Evolutionary conservation across 2,113 vertebrate genomes (phyloP).

Genomic region (Sturnus vulgaris): DNA sequence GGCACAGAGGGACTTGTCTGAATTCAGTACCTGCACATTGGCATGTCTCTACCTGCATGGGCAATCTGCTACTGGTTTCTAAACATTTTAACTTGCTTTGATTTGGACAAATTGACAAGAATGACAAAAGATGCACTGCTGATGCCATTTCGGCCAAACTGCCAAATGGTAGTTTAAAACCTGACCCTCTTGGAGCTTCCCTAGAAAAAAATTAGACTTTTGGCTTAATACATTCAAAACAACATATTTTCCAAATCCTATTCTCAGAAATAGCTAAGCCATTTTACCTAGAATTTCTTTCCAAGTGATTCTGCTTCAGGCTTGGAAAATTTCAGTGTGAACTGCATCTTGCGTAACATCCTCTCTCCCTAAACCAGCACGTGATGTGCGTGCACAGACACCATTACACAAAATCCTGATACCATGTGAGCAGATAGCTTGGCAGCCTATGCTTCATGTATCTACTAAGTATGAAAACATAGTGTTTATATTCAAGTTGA

Average conservation of each 20-base stretch:
- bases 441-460: background rate
- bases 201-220: background rate
- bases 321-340: background rate
- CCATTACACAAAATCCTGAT: background rate
- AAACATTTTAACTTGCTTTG: background rate
- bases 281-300: background rate
- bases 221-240: background rate
- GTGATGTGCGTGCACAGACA: fast-evolving
- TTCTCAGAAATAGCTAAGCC: background rate
- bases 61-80: background rate
- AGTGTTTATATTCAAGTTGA: background rate
- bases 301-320: background rate
- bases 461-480: background rate
- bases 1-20: background rate
- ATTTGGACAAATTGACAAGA: background rate
- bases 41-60: fast-evolving
- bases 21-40: fast-evolving
- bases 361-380: background rate
- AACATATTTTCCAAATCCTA: background rate
- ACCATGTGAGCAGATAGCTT: background rate
- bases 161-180: background rate
- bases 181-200: background rate
- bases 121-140: background rate
- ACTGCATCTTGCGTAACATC: background rate
- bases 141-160: background rate